Evolutionary conservation across 2,797 vertebrate species (phyloP), one percentile per base, ranked within the genome.

Genomic region (Argentina silus): DNA sequence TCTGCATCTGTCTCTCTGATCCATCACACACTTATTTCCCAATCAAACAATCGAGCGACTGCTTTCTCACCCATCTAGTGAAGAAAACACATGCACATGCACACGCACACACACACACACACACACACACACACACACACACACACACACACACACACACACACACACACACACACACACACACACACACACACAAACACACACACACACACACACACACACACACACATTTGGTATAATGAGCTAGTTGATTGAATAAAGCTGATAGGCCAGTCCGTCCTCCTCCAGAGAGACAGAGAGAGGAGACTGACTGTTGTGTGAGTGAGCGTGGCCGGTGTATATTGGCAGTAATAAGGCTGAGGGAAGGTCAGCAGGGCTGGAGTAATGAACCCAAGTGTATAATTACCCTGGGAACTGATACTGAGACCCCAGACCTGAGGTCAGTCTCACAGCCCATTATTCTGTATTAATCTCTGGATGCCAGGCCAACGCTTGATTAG

Each of bases 371-470:
- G 36, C 7, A 50, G 83, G 75, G 74, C 82, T 68, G 47, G 44
- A 70, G 81, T 56, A 91, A 88, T 84, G 81, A 90, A 87, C 85
- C 75, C 71, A 76, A 36, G 80, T 66, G 78, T 86, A 83, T 90
- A 91, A 94, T 93, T 92, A 92, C 82, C 74, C 69, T 70, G 56
- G 80, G 75, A 36, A 74, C 72, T 67, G 72, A 86, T 83, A 86
- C 76, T 73, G 61, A 43, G 71, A 78, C 79, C 81, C 56, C 60
- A 72, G 83, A 83, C 83, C 79, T 3, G 55, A 74, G 87, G 81
- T 89, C 77, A 85, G 77, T 80, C 71, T 78, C 50, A 72, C 27
- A 78, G 71, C 67, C 84, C 82, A 83, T 90, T 91, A 88, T 85
- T 90, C 71, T 56, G 57, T 78, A 81, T 88, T 90, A 87, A 90